These are phyloP conservation scores for Athrips mouffetella DNA, from an alignment of 2,888 invertebrate species.

Conservation along the genomic window DNA sequence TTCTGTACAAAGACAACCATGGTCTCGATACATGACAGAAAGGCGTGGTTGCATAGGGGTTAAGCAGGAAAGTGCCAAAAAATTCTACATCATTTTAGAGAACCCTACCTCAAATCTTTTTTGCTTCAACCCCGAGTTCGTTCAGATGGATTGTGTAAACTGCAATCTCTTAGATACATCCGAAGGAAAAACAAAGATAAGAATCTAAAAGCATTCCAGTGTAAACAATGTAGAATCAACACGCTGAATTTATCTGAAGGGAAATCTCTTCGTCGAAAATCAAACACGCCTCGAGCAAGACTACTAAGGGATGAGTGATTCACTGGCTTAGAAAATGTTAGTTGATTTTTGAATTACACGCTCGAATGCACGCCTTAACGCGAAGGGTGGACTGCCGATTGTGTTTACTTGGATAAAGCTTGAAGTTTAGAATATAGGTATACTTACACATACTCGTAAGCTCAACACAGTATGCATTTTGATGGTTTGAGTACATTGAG, in stretches of 20 bases:
- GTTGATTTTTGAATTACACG: slow-evolving; percentile 76
- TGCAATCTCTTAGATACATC: background rate
- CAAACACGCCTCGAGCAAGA: slow-evolving; percentile 62
- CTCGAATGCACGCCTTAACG: slow-evolving; percentile 57
- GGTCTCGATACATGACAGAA: too few species aligned
- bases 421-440: too few species aligned
- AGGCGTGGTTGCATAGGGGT: too few species aligned
- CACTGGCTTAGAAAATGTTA: slow-evolving; percentile 73
- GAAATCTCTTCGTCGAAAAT: slow-evolving; percentile 57
- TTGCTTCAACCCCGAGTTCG: too few species aligned
- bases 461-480: too few species aligned
- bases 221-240: slow-evolving; percentile 71
- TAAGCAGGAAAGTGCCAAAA: too few species aligned
- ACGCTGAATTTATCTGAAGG: slow-evolving; percentile 65
- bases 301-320: slow-evolving; percentile 62
- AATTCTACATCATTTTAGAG: too few species aligned
- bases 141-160: too few species aligned
- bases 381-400: slow-evolving; percentile 32
- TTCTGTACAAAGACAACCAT: too few species aligned
- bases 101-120: too few species aligned
- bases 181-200: slow-evolving; percentile 43
- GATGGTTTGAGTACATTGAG: too few species aligned
- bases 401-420: slow-evolving; percentile 40
- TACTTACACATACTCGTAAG: too few species aligned
- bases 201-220: slow-evolving; percentile 57